A percentile compares a stretch with the other conserved stretches of the same genome.
Conservation (phyloP, 2,797 vertebrate species). For the Xenops minutus region DNA sequence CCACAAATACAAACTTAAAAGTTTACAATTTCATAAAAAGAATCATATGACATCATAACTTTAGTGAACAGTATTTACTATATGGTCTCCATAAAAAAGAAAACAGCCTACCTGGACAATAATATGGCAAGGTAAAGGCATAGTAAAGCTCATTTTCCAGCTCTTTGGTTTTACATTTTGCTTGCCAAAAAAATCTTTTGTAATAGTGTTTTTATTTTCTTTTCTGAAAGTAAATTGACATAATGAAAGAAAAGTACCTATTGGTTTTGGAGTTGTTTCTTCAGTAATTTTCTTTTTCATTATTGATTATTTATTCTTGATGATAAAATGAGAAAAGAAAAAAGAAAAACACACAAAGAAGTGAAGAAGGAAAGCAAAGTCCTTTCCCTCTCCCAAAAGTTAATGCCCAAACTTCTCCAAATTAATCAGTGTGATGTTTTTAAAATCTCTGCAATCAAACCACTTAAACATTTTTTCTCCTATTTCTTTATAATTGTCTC, state of each 20-base stretch:
- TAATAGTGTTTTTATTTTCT: background rate
- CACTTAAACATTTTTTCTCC: background rate
- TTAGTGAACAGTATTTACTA: background rate
- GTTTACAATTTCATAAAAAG: background rate
- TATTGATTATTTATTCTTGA: background rate
- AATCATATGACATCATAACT: background rate
- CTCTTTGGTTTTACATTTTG: background rate
- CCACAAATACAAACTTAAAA: background rate
- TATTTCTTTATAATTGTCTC: background rate
- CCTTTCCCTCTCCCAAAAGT: background rate
- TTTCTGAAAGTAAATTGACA: background rate
- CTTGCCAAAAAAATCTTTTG: background rate
- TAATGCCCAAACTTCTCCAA: background rate
- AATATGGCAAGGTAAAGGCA: background rate
- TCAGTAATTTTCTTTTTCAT: background rate
- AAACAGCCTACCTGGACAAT: background rate
- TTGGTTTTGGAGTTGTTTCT: background rate
- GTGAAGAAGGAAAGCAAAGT: background rate
- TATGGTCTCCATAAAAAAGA: background rate
- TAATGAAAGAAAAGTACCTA: background rate
- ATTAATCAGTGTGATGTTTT: background rate
- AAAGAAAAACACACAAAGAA: background rate
- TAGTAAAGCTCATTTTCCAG: background rate
- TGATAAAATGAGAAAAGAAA: background rate
- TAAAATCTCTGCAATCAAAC: background rate